phyloP scores from a whole-genome alignment of 2,888 invertebrate genomes.

The Coelopa pilipes region DNA sequence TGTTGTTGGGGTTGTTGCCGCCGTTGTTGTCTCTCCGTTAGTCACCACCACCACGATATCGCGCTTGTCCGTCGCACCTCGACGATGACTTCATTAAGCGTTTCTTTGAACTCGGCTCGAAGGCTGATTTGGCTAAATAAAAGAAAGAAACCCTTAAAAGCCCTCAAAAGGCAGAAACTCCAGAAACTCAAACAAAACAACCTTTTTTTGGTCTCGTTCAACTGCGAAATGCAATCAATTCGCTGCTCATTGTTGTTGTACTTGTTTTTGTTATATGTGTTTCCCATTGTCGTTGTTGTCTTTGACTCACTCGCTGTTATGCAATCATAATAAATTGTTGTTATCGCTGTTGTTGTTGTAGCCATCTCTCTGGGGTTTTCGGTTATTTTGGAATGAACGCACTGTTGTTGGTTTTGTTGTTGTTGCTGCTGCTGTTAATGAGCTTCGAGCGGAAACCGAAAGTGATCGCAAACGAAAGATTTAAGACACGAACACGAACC shows the following conservation, averaged over 20 bases:
- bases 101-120: too few species aligned
- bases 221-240: too few species aligned
- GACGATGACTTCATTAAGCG: too few species aligned
- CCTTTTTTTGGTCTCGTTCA: too few species aligned
- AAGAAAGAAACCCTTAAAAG: not conserved
- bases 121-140: too few species aligned
- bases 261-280: too few species aligned
- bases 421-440: not conserved
- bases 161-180: not conserved
- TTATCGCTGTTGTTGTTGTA: not conserved
- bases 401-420: not conserved
- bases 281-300: not conserved
- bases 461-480: conserved; percentile 26
- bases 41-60: not conserved
- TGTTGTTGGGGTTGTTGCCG: not conserved
- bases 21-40: not conserved
- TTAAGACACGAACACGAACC: conserved; percentile 25
- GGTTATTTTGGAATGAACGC: not conserved
- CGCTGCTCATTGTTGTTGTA: too few species aligned
- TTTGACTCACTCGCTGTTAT: not conserved
- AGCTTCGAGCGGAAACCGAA: not conserved
- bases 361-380: not conserved
- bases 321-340: conserved; percentile 7
- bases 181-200: too few species aligned
- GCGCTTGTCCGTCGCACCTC: not conserved